A percentile compares a stretch with the other conserved stretches of the same genome.
phyloP scores from a whole-genome alignment of 2,113 vertebrate species.

The Lipotes vexillifer region DNA sequence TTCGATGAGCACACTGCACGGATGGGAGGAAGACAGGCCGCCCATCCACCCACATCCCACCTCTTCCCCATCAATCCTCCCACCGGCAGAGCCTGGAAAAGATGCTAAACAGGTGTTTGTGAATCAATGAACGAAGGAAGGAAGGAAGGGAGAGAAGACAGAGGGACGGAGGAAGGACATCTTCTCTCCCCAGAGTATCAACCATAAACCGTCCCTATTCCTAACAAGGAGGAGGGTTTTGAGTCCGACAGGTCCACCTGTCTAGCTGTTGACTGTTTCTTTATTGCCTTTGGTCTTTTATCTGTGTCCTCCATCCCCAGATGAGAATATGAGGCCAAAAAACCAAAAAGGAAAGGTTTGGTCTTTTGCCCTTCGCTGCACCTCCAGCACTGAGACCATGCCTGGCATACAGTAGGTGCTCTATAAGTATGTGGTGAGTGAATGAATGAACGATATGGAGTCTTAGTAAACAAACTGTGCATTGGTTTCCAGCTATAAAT shows the following conservation, averaged over 20 bases:
- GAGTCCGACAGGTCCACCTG: neutral
- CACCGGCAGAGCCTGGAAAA: neutral
- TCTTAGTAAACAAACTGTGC: neutral
- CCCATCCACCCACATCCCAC: neutral
- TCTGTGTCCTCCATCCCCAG: neutral
- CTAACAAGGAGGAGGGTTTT: neutral
- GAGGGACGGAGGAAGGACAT: neutral
- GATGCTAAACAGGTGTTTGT: no score
- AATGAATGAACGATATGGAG: neutral
- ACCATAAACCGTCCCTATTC: accelerated
- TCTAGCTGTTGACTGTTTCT: accelerated
- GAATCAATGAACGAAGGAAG: neutral
- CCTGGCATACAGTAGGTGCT: neutral
- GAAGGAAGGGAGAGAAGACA: no score
- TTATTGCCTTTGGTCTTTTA: neutral
- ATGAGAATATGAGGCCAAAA: neutral
- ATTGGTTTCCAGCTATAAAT: accelerated
- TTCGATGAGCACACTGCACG: accelerated
- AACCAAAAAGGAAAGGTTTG: neutral
- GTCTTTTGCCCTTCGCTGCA: neutral
- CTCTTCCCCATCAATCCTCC: neutral
- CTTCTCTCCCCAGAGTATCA: neutral
- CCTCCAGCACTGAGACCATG: neutral
- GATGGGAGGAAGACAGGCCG: neutral
- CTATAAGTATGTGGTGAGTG: neutral